These are phyloP conservation scores for Pterocles orientalis DNA, from an alignment of 2,113 vertebrate species.

Conservation along the genomic window DNA sequence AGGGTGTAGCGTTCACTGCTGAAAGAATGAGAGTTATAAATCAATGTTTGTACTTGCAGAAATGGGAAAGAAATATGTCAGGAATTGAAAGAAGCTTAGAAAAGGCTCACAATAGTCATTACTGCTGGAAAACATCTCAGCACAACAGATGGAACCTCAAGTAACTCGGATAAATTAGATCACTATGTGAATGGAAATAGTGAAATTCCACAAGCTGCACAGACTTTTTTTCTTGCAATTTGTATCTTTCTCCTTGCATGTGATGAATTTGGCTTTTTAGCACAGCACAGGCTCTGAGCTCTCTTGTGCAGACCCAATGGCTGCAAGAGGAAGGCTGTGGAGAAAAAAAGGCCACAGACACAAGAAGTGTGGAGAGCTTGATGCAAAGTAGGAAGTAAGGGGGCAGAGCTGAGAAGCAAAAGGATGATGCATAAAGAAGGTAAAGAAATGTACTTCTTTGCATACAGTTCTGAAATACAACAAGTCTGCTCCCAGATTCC, in stretches of 20 bases:
- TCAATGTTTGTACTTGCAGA: background rate
- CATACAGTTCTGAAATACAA: background rate
- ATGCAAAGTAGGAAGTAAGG: background rate
- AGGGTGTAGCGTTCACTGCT: background rate
- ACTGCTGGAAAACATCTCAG: background rate
- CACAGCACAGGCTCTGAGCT: background rate
- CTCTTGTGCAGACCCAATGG: background rate
- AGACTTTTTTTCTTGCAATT: background rate
- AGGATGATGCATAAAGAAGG: background rate
- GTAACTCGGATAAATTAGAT: background rate
- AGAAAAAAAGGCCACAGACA: background rate
- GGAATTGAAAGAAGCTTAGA: background rate
- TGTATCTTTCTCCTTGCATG: background rate
- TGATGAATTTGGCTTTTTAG: background rate
- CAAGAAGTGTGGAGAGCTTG: background rate
- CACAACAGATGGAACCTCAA: background rate
- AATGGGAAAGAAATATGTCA: background rate
- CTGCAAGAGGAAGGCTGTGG: accelerated
- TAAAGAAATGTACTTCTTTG: background rate
- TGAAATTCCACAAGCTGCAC: background rate
- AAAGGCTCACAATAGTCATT: background rate
- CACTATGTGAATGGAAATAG: background rate
- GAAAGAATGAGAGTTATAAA: background rate
- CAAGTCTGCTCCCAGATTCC: background rate
- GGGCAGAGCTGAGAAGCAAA: background rate